Percentiles rank a stretch among this genome's conserved stretches.
Evolutionary conservation across 1,140 invertebrate species (phyloP).

Genomic region (Microplitis mediator): DNA sequence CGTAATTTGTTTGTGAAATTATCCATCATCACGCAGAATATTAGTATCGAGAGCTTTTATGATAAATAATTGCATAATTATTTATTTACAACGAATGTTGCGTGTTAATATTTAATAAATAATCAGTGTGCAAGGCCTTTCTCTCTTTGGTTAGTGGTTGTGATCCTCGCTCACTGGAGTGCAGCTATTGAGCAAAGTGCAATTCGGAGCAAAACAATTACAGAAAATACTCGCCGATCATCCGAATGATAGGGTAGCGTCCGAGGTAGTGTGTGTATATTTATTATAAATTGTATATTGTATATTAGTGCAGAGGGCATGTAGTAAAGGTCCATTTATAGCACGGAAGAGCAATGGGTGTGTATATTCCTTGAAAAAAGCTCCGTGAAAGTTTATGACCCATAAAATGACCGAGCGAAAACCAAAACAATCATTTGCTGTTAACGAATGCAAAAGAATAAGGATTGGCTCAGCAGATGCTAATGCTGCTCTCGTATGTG

Average conservation of each 20-base stretch:
- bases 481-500: slow-evolving; percentile 20
- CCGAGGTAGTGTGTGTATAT: slow-evolving; percentile 32
- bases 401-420: slow-evolving; percentile 36
- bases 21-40: no score
- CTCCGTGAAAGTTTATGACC: slow-evolving; percentile 33
- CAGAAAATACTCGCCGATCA: slow-evolving; percentile 31
- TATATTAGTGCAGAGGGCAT: not conserved
- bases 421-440: slow-evolving; percentile 25
- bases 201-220: slow-evolving; percentile 23
- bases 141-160: no score
- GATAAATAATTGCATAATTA: no score
- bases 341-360: slow-evolving; percentile 8
- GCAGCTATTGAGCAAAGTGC: not conserved
- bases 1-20: no score
- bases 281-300: slow-evolving; percentile 20
- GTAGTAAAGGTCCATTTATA: not conserved
- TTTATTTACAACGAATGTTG: no score
- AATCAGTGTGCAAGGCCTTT: no score
- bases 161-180: no score
- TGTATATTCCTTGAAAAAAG: slow-evolving; percentile 29
- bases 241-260: slow-evolving; percentile 35
- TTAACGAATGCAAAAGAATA: slow-evolving; percentile 24
- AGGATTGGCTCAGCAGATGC: slow-evolving; percentile 1
- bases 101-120: no score
- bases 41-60: no score